Evolutionary conservation across 2,797 vertebrate species (phyloP).

Genomic region (Propithecus deckenii): DNA sequence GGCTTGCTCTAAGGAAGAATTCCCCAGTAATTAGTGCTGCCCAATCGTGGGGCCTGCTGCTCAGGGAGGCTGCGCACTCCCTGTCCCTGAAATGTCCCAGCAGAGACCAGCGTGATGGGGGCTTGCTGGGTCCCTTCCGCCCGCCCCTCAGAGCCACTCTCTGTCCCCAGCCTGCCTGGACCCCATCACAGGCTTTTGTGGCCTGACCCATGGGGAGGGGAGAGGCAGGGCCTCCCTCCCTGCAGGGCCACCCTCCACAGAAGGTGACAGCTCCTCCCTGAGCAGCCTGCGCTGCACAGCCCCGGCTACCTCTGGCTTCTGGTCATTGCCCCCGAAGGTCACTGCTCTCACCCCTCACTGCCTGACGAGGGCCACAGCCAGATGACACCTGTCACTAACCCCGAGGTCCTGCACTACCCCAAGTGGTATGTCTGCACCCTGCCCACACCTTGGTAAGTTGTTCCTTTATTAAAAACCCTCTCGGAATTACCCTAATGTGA

Average conservation of each 20-base stretch:
- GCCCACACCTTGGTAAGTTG: neutral
- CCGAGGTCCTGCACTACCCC: neutral
- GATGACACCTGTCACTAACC: neutral
- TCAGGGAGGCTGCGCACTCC: neutral
- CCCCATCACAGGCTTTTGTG: neutral
- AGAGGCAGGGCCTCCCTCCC: neutral
- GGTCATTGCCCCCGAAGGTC: neutral
- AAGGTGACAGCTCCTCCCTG: neutral
- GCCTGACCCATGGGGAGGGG: neutral
- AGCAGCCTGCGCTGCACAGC: neutral
- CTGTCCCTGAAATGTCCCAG: neutral
- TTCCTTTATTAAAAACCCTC: constrained; percentile 5
- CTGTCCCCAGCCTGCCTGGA: neutral
- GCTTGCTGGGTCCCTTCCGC: neutral
- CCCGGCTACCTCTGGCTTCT: neutral
- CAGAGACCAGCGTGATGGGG: fast-evolving
- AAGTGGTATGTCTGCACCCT: neutral
- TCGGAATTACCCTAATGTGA: neutral
- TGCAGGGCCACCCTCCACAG: neutral
- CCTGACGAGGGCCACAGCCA: neutral
- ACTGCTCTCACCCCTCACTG: neutral
- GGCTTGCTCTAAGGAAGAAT: neutral
- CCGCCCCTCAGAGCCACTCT: neutral
- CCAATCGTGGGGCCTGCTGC: fast-evolving
- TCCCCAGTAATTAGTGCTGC: too few relatives aligned